Conservation (phyloP, 2,888 invertebrate species). For the Pristionchus japonicus region DNA sequence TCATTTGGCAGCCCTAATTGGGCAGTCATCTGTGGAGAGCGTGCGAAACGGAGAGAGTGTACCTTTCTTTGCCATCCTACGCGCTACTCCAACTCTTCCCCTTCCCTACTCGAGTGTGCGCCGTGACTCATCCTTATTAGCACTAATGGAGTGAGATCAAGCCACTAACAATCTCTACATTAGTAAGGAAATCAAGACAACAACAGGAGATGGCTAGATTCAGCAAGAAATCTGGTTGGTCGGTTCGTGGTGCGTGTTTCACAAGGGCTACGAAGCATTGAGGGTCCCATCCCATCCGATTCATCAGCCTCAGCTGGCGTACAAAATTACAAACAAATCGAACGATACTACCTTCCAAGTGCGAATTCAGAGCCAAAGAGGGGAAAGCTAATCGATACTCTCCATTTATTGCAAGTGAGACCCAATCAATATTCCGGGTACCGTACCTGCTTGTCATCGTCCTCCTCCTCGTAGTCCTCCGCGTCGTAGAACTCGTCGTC, state of each 20-base stretch:
- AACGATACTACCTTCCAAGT: neutral
- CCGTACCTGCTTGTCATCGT: slow-evolving; percentile 42
- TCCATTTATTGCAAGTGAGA: too few species aligned
- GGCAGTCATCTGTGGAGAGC: neutral
- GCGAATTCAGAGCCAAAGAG: too few species aligned
- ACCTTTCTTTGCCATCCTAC: too few species aligned
- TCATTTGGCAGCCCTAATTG: too few species aligned
- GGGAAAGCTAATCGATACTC: too few species aligned
- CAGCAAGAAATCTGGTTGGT: too few species aligned
- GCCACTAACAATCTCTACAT: neutral
- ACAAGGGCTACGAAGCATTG: neutral
- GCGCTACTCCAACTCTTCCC: too few species aligned
- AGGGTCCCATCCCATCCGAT: neutral
- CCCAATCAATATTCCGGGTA: neutral
- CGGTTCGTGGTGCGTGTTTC: neutral
- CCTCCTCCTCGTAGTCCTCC: slow-evolving; percentile 60
- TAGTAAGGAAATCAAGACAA: neutral
- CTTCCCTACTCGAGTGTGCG: too few species aligned
- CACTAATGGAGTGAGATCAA: neutral
- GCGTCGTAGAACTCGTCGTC: slow-evolving; percentile 78
- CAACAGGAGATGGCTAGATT: neutral
- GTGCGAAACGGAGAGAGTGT: neutral
- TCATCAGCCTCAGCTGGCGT: too few species aligned
- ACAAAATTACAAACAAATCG: too few species aligned
- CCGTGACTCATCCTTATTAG: neutral